A percentile compares a stretch with the other conserved stretches of the same genome.
Evolutionary conservation across 37 sponge, comb jelly and placozoan genomes (phyloP).

Genomic region (Halichondria panicea): DNA sequence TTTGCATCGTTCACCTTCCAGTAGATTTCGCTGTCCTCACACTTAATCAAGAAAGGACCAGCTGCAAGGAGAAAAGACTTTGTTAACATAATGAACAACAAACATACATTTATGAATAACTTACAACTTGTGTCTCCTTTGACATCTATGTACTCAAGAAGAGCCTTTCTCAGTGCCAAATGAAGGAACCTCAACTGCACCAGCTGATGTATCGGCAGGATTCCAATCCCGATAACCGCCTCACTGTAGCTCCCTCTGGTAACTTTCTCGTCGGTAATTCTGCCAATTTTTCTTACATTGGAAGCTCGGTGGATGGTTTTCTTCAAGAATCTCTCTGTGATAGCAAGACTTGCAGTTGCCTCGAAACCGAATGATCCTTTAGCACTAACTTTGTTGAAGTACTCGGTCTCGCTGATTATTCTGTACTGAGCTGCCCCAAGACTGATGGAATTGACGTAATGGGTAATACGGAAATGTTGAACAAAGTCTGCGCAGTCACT

Average conservation of each 20-base stretch:
- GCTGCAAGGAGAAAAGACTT: conserved; percentile 19
- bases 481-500: conserved; percentile 41
- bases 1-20: conserved; percentile 21
- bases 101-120: conserved; percentile 8
- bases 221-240: conserved; percentile 43
- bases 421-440: conserved; percentile 60
- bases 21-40: conserved; percentile 1
- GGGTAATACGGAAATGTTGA: conserved; percentile 43
- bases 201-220: conserved; percentile 40
- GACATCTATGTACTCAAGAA: conserved; percentile 28
- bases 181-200: conserved; percentile 20
- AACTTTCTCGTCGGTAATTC: conserved; percentile 28
- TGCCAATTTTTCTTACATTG: conserved; percentile 28
- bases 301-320: conserved; percentile 10
- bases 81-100: neutral
- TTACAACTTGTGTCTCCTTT: conserved; percentile 55
- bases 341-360: conserved; percentile 13
- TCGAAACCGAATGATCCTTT: conserved; percentile 21
- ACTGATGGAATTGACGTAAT: conserved; percentile 55
- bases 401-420: conserved; percentile 55
- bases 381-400: conserved; percentile 12
- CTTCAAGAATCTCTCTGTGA: neutral
- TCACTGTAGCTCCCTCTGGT: conserved; percentile 50
- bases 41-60: conserved; percentile 50
- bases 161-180: conserved; percentile 21